Conservation (phyloP, 2,888 invertebrate genomes). For the Pteria penguin region DNA sequence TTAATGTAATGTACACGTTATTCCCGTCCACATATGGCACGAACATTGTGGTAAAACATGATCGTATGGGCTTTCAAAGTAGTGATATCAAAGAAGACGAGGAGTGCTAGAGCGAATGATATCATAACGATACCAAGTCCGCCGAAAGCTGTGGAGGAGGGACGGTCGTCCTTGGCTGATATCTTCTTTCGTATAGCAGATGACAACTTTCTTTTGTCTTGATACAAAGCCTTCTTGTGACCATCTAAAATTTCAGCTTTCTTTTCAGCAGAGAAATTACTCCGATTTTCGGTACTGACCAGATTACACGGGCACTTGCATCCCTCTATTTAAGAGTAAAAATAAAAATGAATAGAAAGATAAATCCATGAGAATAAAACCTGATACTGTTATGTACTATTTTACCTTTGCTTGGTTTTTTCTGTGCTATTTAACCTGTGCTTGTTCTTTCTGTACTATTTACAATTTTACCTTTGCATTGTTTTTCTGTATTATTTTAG, state of each 20-base stretch:
- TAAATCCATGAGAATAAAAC: too few relatives aligned
- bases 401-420: too few relatives aligned
- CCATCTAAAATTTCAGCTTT: background rate
- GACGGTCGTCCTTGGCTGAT: background rate
- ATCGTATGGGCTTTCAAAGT: background rate
- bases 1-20: too few relatives aligned
- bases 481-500: too few relatives aligned
- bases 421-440: too few relatives aligned
- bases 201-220: background rate
- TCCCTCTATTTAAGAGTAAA: too few relatives aligned
- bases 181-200: background rate
- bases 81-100: background rate
- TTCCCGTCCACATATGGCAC: background rate
- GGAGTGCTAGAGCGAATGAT: background rate
- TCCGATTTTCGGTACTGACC: background rate
- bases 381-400: too few relatives aligned
- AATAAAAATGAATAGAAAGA: too few relatives aligned
- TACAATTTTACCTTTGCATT: too few relatives aligned
- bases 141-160: background rate
- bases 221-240: background rate
- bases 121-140: background rate
- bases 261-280: background rate
- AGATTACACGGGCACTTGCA: background rate
- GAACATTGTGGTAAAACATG: background rate
- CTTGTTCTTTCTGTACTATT: too few relatives aligned